Base-by-base conservation (phyloP, 2,888 invertebrate genomes). In the Andrena flavipes region DNA sequence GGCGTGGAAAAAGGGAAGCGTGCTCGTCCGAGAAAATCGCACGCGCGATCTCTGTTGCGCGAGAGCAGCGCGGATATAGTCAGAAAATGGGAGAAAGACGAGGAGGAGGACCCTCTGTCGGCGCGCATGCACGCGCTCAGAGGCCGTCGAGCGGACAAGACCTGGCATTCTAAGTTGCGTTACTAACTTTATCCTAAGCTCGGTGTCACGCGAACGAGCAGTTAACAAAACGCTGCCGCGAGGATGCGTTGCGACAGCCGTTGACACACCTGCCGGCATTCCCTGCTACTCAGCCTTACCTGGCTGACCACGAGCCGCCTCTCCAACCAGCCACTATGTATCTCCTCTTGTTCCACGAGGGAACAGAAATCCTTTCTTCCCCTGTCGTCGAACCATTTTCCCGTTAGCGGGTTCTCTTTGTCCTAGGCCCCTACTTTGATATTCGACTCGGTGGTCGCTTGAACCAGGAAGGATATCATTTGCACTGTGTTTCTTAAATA, bases 191-290 rank as follows among this genome's bases (percentile, higher is more conserved):
- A 88, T 85, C 84, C 87, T 84, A 87, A 87, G 88, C 85, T 76
- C 65, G 84, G 79, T 83, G 86, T 88, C 86, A 84, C 89, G 88
- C 85, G 84, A 84, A 85, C 82, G 86, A 75, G 84, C 87, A 80
- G 82, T 91, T 87, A 86, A 84, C 90, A 81, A 88, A 86, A 89
- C 82, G 80, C 59, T 75, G 81, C 72, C 69, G 29, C 59, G 70
- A 59, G 59, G 65, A 85, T 87, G 87, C 88, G 87, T 56, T 84
- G 56, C 82, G 74, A 84, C 80, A 69, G 80, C 76, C 81, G 89
- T 91, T 92, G 91, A 90, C 92, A 91, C 93, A 92, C 92, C 93
- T 93, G 93, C 91, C 89, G 89, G 86, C 86, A 89, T 91, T 90
- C 90, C 74, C 87, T 86, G 84, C 89, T 86, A 85, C 89, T 84